Evolutionary conservation across 2,888 invertebrate species (phyloP).

Genomic region (Amphipoea lucens): DNA sequence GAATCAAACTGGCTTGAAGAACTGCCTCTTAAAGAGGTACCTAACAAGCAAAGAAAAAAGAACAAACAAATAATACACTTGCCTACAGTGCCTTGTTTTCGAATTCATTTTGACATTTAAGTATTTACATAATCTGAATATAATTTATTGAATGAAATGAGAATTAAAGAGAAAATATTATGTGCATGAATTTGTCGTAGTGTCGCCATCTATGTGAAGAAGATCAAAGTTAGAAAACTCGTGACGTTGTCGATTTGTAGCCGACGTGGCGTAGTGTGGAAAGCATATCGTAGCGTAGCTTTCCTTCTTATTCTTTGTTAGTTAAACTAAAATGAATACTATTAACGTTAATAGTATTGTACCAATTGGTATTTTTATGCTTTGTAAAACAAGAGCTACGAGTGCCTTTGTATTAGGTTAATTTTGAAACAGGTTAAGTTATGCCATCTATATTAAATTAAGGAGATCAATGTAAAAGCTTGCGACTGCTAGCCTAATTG

Average conservation of each 20-base stretch:
- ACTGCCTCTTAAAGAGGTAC: background rate
- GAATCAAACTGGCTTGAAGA: conserved; percentile 12
- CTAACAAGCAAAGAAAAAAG: background rate
- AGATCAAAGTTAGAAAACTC: background rate
- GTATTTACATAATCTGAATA: background rate
- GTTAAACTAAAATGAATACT: background rate
- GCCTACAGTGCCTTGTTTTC: background rate
- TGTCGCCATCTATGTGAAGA: conserved; percentile 34
- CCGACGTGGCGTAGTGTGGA: background rate
- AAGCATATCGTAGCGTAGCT: background rate
- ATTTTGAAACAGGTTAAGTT: background rate
- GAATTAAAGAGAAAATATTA: background rate
- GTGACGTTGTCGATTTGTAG: too few species aligned
- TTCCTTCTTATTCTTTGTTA: background rate
- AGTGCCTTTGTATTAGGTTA: too few species aligned
- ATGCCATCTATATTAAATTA: conserved; percentile 33
- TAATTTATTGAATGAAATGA: background rate
- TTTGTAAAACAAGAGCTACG: background rate
- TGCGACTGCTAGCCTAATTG: background rate
- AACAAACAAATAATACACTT: too few species aligned
- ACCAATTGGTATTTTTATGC: background rate
- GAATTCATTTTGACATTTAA: background rate
- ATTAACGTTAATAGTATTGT: background rate
- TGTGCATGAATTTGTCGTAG: background rate
- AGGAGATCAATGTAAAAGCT: background rate